phyloP scores from a whole-genome alignment of 2,888 invertebrate species.

The Theristus sp. region DNA sequence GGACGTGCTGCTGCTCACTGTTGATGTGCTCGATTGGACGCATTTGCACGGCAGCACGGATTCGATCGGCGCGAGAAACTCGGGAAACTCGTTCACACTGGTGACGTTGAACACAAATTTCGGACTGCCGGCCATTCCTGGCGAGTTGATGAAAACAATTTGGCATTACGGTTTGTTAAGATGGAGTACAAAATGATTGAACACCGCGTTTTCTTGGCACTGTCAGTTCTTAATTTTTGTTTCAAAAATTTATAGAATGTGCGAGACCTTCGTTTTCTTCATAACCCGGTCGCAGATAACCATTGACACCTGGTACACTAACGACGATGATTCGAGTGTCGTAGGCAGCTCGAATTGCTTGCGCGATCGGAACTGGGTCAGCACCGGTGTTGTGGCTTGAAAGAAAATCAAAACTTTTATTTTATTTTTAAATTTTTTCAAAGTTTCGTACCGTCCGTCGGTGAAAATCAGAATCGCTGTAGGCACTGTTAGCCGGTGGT shows the following conservation, averaged over 20 bases:
- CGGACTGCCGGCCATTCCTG: neutral
- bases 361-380: neutral
- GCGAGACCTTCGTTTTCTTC: neutral
- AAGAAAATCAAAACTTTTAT: neutral
- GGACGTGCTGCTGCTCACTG: neutral
- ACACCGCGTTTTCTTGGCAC: too few species aligned
- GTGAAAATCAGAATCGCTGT: neutral
- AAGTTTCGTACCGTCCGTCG: neutral
- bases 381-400: neutral
- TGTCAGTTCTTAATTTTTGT: too few species aligned
- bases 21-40: too few species aligned
- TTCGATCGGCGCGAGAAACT: neutral
- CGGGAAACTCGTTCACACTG: neutral
- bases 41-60: neutral
- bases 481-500: neutral
- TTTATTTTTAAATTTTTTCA: neutral
- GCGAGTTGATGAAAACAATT: too few species aligned
- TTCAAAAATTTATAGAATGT: too few species aligned
- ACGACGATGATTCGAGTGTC: neutral
- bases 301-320: neutral
- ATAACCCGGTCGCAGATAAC: neutral
- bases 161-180: too few species aligned
- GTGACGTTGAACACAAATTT: neutral
- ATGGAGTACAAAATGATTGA: too few species aligned
- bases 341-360: neutral